Conservation (phyloP, 2,113 vertebrate genomes). For the Bujurquina vittata region DNA sequence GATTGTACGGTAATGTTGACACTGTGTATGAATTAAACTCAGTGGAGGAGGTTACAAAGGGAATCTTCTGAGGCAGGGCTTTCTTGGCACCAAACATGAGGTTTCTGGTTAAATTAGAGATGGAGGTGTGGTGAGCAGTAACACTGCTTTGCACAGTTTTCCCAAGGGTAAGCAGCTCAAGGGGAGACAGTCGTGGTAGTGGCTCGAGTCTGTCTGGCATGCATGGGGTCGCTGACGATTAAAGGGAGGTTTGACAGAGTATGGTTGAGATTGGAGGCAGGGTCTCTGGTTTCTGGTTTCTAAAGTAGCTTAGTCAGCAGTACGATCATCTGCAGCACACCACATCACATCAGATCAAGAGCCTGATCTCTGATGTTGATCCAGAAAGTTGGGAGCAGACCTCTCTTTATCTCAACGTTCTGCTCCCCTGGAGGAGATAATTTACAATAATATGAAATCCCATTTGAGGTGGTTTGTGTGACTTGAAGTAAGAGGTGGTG, state of each 20-base stretch:
- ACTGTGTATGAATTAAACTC: constrained; percentile 6
- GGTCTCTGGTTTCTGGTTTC: constrained; percentile 73
- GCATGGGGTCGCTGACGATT: constrained; percentile 51
- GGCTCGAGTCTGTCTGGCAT: constrained; percentile 38
- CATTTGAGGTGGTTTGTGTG: constrained; percentile 57
- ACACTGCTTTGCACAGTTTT: constrained; percentile 35
- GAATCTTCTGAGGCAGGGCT: constrained; percentile 35
- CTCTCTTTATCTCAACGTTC: constrained; percentile 60
- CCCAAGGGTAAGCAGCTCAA: constrained; percentile 27
- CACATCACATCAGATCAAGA: constrained; percentile 60
- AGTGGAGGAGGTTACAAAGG: constrained; percentile 18
- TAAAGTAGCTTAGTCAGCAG: constrained; percentile 69
- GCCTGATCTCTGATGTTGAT: constrained; percentile 54
- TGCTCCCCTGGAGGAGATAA: constrained; percentile 48
- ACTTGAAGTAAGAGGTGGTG: constrained; percentile 2
- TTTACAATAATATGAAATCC: constrained; percentile 43
- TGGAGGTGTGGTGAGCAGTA: constrained; percentile 61
- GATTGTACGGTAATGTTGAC: constrained; percentile 51
- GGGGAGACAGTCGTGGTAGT: constrained; percentile 2
- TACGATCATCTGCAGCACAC: constrained; percentile 52
- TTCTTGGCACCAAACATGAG: constrained; percentile 40
- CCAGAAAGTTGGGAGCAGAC: constrained; percentile 55
- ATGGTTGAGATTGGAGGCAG: constrained; percentile 36
- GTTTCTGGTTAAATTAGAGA: constrained; percentile 62
- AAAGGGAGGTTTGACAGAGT: constrained; percentile 50